Conservation (phyloP, 37 sponge, comb jelly and placozoan species). For the Agelas oroides region DNA sequence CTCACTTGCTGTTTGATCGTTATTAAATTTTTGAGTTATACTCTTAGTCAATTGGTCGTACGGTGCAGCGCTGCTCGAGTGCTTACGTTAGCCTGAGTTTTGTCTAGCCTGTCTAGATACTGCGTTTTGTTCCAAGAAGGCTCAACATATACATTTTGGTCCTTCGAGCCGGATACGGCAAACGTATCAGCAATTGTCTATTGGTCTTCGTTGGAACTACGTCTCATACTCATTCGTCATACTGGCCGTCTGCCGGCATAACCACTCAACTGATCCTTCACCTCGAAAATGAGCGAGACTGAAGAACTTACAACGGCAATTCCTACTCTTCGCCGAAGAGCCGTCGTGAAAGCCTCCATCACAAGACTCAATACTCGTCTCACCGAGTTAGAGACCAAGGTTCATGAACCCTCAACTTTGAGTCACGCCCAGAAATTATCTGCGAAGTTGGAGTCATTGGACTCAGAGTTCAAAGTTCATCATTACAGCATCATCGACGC, state of each 20-base stretch:
- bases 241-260: not conserved
- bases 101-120: no score
- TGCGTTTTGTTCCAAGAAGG: no score
- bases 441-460: not conserved
- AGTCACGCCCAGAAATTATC: not conserved
- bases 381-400: not conserved
- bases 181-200: no score
- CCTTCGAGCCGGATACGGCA: no score
- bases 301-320: not conserved
- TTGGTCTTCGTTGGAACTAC: not conserved
- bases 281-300: not conserved
- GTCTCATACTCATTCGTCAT: not conserved
- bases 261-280: not conserved
- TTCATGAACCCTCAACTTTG: not conserved
- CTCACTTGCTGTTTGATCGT: no score
- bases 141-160: no score
- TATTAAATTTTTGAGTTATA: no score
- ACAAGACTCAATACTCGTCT: not conserved
- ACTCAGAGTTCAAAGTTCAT: not conserved
- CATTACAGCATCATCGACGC: constrained; percentile 1
- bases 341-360: not conserved
- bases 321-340: constrained; percentile 2
- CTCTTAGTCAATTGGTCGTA: no score
- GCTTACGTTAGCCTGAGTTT: no score
- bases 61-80: no score